A percentile compares a stretch with the other conserved stretches of the same genome.
Evolutionary conservation across 23 tunicate genomes (phyloP).

Genomic region (Styela clava): DNA sequence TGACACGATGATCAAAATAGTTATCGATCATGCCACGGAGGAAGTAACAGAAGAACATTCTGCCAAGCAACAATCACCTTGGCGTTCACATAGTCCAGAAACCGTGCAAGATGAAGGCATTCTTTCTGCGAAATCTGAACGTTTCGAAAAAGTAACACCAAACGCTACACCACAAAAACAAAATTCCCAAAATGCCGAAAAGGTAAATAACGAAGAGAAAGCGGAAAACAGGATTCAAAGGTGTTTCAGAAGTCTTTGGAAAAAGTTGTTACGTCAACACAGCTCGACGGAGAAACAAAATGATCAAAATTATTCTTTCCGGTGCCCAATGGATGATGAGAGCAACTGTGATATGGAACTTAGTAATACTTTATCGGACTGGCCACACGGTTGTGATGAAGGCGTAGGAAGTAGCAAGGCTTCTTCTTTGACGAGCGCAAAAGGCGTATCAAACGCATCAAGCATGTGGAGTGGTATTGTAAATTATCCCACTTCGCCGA

Average conservation of each 20-base stretch:
- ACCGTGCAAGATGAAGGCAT: not conserved
- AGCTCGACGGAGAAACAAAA: not conserved
- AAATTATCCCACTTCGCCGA: not conserved
- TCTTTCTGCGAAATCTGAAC: not conserved
- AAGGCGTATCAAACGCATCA: not conserved
- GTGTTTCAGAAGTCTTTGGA: not conserved
- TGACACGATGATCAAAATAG: conserved; percentile 35
- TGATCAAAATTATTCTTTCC: not conserved
- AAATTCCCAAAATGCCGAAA: not conserved
- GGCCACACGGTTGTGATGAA: not conserved
- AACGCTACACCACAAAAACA: not conserved
- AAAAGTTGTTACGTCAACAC: not conserved
- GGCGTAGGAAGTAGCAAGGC: not conserved
- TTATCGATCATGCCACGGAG: conserved; percentile 64
- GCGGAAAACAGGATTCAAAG: not conserved
- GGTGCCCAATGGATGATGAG: not conserved
- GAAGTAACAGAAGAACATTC: conserved; percentile 28
- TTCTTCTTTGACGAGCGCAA: not conserved
- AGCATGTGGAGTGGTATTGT: not conserved
- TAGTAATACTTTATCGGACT: not conserved
- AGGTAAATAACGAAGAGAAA: not conserved
- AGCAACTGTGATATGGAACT: not conserved
- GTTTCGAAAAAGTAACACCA: not conserved
- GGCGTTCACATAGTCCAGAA: not conserved
- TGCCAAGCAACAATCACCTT: not conserved